Percentiles rank a stretch among this genome's conserved stretches.
Evolutionary conservation across 2,888 invertebrate genomes (phyloP).

Genomic region (Nephrotoma flavescens): DNA sequence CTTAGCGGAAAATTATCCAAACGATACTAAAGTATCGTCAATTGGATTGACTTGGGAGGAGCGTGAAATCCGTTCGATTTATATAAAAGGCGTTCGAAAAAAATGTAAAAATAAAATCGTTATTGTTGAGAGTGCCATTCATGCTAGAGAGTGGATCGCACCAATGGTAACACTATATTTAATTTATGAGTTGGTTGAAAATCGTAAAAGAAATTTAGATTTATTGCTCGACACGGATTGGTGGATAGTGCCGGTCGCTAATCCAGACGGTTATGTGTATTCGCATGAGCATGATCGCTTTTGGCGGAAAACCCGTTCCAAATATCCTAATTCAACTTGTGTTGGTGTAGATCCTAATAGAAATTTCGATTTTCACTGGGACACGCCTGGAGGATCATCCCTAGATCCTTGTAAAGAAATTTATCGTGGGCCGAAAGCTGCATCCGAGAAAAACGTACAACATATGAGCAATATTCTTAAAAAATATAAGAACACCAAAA

Average conservation of each 20-base stretch:
- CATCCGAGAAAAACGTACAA: no score
- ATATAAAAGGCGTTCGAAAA: neutral
- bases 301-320: no score
- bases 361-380: no score
- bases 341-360: no score
- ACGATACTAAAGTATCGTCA: neutral
- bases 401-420: neutral
- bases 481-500: no score
- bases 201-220: neutral
- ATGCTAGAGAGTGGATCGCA: neutral
- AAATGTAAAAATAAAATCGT: neutral
- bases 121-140: neutral
- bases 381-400: slow-evolving; percentile 15
- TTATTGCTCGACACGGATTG: neutral
- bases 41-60: neutral
- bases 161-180: neutral
- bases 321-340: no score
- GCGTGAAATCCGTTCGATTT: neutral
- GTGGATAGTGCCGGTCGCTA: neutral
- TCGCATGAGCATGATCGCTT: slow-evolving; percentile 5
- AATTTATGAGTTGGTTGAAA: neutral
- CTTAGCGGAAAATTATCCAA: neutral
- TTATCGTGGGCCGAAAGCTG: no score
- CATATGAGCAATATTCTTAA: no score
- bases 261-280: neutral